Conservation (phyloP, 2,113 vertebrate genomes). For the Pseudorhombus dupliciocellatus region DNA sequence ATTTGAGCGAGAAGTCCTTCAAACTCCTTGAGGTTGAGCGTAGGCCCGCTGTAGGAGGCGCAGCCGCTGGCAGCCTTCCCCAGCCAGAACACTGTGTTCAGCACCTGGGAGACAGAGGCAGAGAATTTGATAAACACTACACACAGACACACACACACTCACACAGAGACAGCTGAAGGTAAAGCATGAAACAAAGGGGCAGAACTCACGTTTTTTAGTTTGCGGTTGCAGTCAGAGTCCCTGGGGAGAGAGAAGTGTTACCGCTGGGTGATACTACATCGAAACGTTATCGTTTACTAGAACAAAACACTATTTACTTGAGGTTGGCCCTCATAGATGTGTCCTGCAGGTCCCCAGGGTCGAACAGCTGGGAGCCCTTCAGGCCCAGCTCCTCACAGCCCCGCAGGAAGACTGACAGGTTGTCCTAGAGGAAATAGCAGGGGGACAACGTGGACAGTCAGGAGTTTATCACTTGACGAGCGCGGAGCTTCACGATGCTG, state of each 20-base stretch:
- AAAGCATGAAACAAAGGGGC: not conserved
- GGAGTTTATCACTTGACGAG: constrained; percentile 36
- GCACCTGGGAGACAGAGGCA: constrained; percentile 81
- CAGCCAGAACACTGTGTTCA: constrained; percentile 98
- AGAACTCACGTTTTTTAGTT: constrained; percentile 94
- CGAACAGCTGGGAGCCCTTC: constrained; percentile 96
- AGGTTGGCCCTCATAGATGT: constrained; percentile 87
- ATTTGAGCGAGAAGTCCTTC: constrained; percentile 94
- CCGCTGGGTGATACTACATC: not conserved
- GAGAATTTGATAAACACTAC: not conserved
- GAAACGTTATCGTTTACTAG: not conserved
- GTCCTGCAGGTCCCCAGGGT: constrained; percentile 97
- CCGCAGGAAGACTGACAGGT: constrained; percentile 93
- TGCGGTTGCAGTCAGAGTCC: constrained; percentile 89
- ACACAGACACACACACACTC: not conserved
- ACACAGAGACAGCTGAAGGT: not conserved
- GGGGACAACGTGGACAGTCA: constrained; percentile 22
- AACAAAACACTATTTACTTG: constrained; percentile 82
- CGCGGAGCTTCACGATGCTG: constrained; percentile 5
- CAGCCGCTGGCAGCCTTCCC: constrained; percentile 91
- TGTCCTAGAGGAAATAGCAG: constrained; percentile 85
- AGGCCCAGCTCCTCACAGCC: constrained; percentile 96
- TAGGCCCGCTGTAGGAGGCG: constrained; percentile 87
- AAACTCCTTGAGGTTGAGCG: constrained; percentile 94
- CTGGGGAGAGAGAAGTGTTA: constrained; percentile 71